Percentiles rank a stretch among this genome's conserved stretches.
Evolutionary conservation across 2,888 invertebrate species (phyloP).

Genomic region (Drosophila yooni): DNA sequence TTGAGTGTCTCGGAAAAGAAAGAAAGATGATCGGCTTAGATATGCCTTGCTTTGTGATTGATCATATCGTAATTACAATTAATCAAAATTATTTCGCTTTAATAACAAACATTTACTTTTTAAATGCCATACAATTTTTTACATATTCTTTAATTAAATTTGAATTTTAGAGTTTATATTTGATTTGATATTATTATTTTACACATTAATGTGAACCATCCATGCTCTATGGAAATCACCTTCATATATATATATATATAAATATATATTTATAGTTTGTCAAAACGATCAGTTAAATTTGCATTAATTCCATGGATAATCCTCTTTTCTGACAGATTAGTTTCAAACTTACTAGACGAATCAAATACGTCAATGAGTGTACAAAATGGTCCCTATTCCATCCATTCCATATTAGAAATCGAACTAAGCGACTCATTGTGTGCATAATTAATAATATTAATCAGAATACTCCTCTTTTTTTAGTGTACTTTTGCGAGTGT

Average conservation of each 20-base stretch:
- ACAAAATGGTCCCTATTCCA: background rate
- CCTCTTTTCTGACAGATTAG: background rate
- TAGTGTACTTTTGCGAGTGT: background rate
- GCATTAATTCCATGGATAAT: background rate
- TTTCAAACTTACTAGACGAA: background rate
- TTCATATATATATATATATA: background rate
- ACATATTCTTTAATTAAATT: background rate
- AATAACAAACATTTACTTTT: background rate
- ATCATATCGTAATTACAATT: no score
- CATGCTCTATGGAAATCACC: background rate
- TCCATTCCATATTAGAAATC: conserved; percentile 12
- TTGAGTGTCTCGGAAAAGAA: background rate
- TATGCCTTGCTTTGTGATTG: no score
- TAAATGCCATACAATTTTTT: background rate
- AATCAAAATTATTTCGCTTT: background rate
- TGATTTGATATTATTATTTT: background rate
- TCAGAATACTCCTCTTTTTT: background rate
- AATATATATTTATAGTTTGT: background rate
- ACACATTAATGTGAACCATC: background rate
- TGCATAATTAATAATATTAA: conserved; percentile 1
- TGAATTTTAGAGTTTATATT: background rate
- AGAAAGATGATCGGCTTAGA: no score
- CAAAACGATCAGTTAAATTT: background rate
- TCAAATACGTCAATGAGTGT: background rate
- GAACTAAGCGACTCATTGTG: conserved; percentile 35